Percentiles rank a stretch among this genome's conserved stretches.
Evolutionary conservation across 92 coral and sea anemone genomes (phyloP).

Genomic region (Metridium senile): DNA sequence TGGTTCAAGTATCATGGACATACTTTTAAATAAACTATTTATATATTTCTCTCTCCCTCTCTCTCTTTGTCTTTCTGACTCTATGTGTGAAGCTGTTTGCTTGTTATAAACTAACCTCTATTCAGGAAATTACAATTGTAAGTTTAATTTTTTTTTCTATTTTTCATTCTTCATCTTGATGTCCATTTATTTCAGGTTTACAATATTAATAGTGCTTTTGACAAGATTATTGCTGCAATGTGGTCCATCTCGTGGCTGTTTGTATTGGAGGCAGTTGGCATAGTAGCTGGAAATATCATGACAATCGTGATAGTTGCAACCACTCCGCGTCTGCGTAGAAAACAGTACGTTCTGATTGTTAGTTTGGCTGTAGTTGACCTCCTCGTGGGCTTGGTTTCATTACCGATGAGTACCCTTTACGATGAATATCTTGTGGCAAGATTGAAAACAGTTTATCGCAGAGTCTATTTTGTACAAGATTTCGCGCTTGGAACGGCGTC

Average conservation of each 20-base stretch:
- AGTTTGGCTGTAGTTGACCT: slow-evolving; percentile 46
- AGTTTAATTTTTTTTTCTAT: too few relatives aligned
- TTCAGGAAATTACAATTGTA: too few relatives aligned
- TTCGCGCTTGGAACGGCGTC: slow-evolving; percentile 13
- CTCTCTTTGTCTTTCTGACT: too few relatives aligned
- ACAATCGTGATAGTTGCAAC: slow-evolving; percentile 9
- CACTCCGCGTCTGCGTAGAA: slow-evolving; percentile 22
- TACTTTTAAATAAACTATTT: too few relatives aligned
- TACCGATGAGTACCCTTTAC: slow-evolving; percentile 3
- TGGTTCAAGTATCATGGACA: too few relatives aligned
- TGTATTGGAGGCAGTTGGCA: slow-evolving; percentile 11
- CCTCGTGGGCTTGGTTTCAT: slow-evolving; percentile 32
- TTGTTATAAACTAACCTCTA: too few relatives aligned
- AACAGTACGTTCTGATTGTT: slow-evolving; percentile 20
- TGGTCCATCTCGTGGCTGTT: slow-evolving; percentile 1
- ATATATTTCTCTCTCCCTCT: too few relatives aligned
- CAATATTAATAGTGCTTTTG: too few relatives aligned
- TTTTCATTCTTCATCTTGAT: neutral
- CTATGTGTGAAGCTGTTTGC: too few relatives aligned
- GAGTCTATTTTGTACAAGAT: neutral
- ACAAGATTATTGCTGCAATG: neutral
- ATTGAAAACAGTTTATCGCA: neutral
- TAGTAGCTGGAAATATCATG: slow-evolving; percentile 17
- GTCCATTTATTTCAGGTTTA: neutral
- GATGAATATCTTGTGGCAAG: neutral